Evolutionary conservation across 2,113 vertebrate genomes (phyloP), one percentile per base, ranked within the genome.

Genomic region (Nothobranchius furzeri): DNA sequence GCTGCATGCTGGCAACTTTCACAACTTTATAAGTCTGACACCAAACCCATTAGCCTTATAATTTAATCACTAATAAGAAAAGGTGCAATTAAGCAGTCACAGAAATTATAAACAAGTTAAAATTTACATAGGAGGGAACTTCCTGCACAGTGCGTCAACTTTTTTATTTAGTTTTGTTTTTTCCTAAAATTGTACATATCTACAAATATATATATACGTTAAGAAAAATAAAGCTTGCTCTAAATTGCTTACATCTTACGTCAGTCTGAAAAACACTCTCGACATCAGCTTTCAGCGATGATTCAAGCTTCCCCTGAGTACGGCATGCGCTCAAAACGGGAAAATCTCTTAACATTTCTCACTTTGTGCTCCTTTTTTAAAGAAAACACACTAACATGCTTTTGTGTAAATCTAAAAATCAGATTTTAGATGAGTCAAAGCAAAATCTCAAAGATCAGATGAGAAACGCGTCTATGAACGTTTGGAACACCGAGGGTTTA

Each of bases 211-310:
- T 50, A 30, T 15, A 60, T 35, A 63, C 47, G 61, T 73, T 30
- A 30, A 30, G 30, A 62, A 17, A 60, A 75, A 81, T 83, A 59
- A 73, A 15, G 54, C 67, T 60, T 73, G 70, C 65, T 78, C 55
- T 60, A 62, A 75, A 74, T 87, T 79, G 87, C 85, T 84, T 78
- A 87, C 78, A 79, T 76, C 78, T 89, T 88, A 86, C 88, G 37
- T 89, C 86, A 89, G 67, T 83, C 60, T 78, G 80, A 61, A 64
- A 87, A 86, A 86, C 70, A 69, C 81, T 87, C 74, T 57, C 73
- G 66, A 79, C 78, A 70, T 37, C 75, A 72, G 76, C 80, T 85
- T 84, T 89, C 69, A 82, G 82, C 71, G 79, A 73, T 57, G 50
- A 59, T 64, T 62, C 50, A 46, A 72, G 69, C 65, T 65, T 86